These are phyloP conservation scores for Zootermopsis nevadensis DNA, from an alignment of 2,888 invertebrate genomes.

Conservation along the genomic window DNA sequence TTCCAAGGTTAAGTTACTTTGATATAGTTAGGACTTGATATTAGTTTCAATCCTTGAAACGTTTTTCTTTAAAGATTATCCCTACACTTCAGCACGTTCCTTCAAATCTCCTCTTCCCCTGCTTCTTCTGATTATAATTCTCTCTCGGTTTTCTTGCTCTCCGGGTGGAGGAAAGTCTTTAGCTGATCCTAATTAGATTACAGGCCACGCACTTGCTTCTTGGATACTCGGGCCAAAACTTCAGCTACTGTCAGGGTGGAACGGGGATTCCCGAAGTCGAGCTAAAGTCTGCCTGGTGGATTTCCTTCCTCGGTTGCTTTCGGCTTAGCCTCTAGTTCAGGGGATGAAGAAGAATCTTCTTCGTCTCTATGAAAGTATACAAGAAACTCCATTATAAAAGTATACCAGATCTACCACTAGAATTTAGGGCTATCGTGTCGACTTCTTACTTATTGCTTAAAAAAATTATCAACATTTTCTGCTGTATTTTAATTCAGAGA, in stretches of 20 bases:
- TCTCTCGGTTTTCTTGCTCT: conserved; percentile 37
- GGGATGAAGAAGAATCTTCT: conserved; percentile 22
- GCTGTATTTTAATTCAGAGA: too few relatives aligned
- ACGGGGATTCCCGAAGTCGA: conserved; percentile 3
- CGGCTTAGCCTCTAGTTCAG: conserved; percentile 1
- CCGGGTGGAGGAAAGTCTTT: conserved; percentile 46
- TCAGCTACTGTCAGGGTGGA: neutral
- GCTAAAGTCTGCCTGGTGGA: conserved; percentile 13
- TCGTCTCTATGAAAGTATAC: conserved; percentile 6
- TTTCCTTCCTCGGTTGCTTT: conserved; percentile 2
- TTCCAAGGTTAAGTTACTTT: neutral
- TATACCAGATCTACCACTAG: neutral
- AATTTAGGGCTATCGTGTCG: neutral
- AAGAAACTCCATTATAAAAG: conserved; percentile 19
- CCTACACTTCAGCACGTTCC: neutral
- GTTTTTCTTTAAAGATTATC: conserved; percentile 32
- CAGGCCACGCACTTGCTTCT: conserved; percentile 47
- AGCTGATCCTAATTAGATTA: conserved; percentile 52
- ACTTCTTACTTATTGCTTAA: neutral
- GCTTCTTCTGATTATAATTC: conserved; percentile 48
- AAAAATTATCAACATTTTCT: neutral
- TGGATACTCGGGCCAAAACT: conserved; percentile 7
- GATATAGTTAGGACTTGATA: neutral
- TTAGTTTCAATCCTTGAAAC: conserved; percentile 20
- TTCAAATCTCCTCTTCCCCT: neutral